Base-by-base conservation (phyloP, 1,140 invertebrate genomes). In the Tetraneura akinire region DNA sequence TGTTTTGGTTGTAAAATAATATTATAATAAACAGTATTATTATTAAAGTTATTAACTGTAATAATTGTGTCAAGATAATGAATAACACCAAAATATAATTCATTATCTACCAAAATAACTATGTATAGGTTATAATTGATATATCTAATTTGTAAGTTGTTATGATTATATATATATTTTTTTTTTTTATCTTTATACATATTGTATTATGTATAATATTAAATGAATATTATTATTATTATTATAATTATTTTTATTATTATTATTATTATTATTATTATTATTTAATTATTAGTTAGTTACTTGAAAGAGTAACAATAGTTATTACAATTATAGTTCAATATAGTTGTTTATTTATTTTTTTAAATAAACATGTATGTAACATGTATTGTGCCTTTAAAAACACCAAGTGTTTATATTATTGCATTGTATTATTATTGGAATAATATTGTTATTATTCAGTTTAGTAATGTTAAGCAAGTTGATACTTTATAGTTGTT, bases 341-440 rank as follows among this genome's bases (percentile, higher is more conserved):
- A 29, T 32, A 1, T 60, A 14, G 57, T 29, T 51, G 16, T 49
- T 51, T 23, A 29, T 76, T 74, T 29, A 53, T 55, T 23, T 74
- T 70, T 42, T 76, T 76, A 55, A 57, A 76, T 37, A 32, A 76
- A 16, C 23, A 71, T 76, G 53, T 76, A 76, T 76, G n/a, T n/a
- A n/a, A n/a, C n/a, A n/a, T n/a, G n/a, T n/a, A 18, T 55, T 55
- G 71, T 76, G 71, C 71, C 71, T 76, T 76, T n/a, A 37, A 57
- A 23, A 57, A 76, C 71, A 76, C 71, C 71, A 76, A 53, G 1
- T 57, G 71, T 45, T 18, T 6, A 1, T 76, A 42, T 37, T 57
- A 16, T 37, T 51, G 37, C 51, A 37, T 74, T 37, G 6, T 32
- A 55, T 76, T 74, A 73, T 73, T 26, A 71, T 49, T 29, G 32